Evolutionary conservation across 2,888 invertebrate species (phyloP).

Genomic region (Synergus umbraculus): DNA sequence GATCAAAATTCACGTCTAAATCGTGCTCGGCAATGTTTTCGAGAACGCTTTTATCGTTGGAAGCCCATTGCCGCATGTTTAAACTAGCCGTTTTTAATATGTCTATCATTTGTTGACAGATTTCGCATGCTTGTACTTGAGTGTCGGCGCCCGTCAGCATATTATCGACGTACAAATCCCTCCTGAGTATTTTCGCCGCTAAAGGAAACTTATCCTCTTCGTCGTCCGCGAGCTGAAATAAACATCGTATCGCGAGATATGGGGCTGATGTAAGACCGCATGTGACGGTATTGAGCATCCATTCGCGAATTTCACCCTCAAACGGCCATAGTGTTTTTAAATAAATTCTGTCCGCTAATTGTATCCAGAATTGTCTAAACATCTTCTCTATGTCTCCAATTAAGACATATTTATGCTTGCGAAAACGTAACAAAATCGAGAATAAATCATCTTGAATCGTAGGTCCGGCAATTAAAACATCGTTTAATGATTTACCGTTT

Average conservation of each 20-base stretch:
- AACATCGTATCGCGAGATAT: conserved; percentile 42
- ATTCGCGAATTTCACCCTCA: too few species aligned
- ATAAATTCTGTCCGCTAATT: too few species aligned
- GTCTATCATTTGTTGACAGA: conserved; percentile 46
- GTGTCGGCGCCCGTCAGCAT: conserved; percentile 47
- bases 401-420: too few species aligned
- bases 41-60: conserved; percentile 48
- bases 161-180: conserved; percentile 57
- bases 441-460: too few species aligned
- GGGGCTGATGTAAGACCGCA: conserved; percentile 47
- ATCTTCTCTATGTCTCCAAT: too few species aligned
- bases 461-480: too few species aligned
- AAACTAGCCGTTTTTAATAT: conserved; percentile 51
- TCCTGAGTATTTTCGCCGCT: conserved; percentile 42
- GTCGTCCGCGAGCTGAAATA: conserved; percentile 49
- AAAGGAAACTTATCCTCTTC: conserved; percentile 46
- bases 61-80: conserved; percentile 56
- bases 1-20: conserved; percentile 45
- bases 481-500: too few species aligned
- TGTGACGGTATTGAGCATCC: conserved; percentile 37
- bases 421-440: too few species aligned
- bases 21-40: not conserved
- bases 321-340: too few species aligned
- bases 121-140: conserved; percentile 40
- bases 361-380: too few species aligned